phyloP scores from a whole-genome alignment of 2,113 vertebrate species.

The Podiceps cristatus region DNA sequence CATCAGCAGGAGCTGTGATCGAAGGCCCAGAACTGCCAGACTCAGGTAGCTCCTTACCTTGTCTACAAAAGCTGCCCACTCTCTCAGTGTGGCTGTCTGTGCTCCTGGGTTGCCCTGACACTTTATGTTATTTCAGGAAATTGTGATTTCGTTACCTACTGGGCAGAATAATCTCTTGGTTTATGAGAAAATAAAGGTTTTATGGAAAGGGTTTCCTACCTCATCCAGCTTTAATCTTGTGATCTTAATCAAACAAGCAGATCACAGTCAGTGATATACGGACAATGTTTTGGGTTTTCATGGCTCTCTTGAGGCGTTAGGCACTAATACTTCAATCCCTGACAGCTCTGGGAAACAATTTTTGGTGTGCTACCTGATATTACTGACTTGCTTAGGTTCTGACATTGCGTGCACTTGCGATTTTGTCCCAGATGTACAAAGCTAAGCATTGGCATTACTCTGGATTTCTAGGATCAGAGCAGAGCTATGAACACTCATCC shows the following conservation, averaged over 20 bases:
- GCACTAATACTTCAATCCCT: background rate
- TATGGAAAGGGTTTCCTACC: background rate
- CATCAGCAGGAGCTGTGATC: background rate
- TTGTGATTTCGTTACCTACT: background rate
- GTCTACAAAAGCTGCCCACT: background rate
- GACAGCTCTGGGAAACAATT: background rate
- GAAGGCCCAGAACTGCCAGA: background rate
- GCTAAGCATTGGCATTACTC: background rate
- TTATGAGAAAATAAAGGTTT: background rate
- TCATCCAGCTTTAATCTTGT: background rate
- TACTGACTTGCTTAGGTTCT: background rate
- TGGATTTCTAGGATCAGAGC: background rate
- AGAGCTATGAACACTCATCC: background rate
- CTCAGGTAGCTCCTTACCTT: background rate
- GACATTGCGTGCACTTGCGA: background rate
- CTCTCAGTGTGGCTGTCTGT: background rate
- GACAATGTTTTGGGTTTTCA: background rate
- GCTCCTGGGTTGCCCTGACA: background rate
- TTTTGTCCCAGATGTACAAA: background rate
- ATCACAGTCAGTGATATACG: background rate
- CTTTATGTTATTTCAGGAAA: background rate
- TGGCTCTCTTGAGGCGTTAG: background rate
- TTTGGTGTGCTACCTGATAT: background rate
- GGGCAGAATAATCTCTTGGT: background rate
- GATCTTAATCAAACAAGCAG: background rate